phyloP scores from a whole-genome alignment of 92 coral and sea anemone species.

The Epizoanthus rinbou region DNA sequence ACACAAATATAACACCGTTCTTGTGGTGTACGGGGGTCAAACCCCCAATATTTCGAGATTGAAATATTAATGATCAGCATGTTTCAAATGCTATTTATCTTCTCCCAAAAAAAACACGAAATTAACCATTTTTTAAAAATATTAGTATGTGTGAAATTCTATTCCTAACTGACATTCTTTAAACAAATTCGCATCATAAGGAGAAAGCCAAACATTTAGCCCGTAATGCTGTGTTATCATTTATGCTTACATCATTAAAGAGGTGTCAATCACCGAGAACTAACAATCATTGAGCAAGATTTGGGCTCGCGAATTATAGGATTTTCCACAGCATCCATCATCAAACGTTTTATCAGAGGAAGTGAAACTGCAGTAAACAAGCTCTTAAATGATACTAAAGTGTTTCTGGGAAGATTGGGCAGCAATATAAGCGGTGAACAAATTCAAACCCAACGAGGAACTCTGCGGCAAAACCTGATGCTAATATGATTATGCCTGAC shows the following conservation, averaged over 20 bases:
- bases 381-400: conserved; percentile 32
- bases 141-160: conserved; percentile 56
- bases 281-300: conserved; percentile 64
- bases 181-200: conserved; percentile 70
- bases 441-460: not conserved
- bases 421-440: not conserved
- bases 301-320: conserved; percentile 78
- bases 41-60: not conserved
- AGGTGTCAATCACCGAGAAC: conserved; percentile 86
- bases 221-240: conserved; percentile 79
- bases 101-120: conserved; percentile 3
- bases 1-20: conserved; percentile 15
- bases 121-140: conserved; percentile 29
- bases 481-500: conserved; percentile 23
- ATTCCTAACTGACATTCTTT: conserved; percentile 65
- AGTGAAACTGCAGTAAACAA: conserved; percentile 43
- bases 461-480: not conserved
- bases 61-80: not conserved
- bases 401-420: conserved; percentile 5
- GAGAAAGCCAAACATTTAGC: conserved; percentile 76
- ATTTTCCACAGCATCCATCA: conserved; percentile 87
- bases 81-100: conserved; percentile 36
- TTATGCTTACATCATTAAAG: conserved; percentile 69
- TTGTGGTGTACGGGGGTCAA: not conserved
- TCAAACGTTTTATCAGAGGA: conserved; percentile 75